phyloP scores from a whole-genome alignment of 2,797 vertebrate genomes.

The Macropodus opercularis region DNA sequence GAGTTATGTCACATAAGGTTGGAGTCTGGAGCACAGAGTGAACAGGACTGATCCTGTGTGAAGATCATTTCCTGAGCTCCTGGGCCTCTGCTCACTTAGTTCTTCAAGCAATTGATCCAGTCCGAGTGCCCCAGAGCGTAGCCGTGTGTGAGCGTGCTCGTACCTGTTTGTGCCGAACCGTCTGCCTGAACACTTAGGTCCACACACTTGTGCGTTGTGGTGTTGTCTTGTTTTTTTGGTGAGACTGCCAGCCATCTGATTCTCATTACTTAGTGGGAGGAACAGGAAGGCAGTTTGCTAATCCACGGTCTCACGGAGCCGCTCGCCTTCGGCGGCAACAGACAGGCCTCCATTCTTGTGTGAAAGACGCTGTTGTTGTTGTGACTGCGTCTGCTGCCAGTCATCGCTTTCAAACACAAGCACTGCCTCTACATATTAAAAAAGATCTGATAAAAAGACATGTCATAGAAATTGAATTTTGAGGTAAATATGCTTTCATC shows the following conservation, averaged over 20 bases:
- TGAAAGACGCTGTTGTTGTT: slow-evolving; percentile 57
- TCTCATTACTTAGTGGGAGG: slow-evolving; percentile 57
- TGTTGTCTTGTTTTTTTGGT: not conserved
- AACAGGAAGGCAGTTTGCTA: slow-evolving; percentile 53
- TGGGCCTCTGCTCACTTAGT: slow-evolving; percentile 8
- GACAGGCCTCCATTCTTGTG: slow-evolving; percentile 42
- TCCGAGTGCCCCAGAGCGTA: not conserved
- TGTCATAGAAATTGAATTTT: slow-evolving; percentile 26
- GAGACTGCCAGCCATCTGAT: slow-evolving; percentile 58
- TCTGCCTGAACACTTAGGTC: not conserved
- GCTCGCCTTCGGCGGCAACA: slow-evolving; percentile 56
- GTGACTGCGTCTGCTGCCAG: slow-evolving; percentile 21
- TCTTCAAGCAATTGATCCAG: slow-evolving; percentile 12
- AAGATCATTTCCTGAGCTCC: slow-evolving; percentile 18
- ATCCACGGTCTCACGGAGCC: slow-evolving; percentile 66
- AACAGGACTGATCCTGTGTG: not conserved
- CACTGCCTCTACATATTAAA: slow-evolving; percentile 28
- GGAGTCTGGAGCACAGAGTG: not conserved
- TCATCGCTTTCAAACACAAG: slow-evolving; percentile 27
- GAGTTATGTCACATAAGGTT: not conserved
- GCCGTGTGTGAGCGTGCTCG: not conserved
- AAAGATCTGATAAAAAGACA: slow-evolving; percentile 11
- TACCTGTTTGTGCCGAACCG: not conserved
- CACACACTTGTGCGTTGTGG: not conserved
- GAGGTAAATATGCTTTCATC: slow-evolving; percentile 20